phyloP scores from a whole-genome alignment of 2,888 invertebrate genomes.

The Exocentrus adspersus region DNA sequence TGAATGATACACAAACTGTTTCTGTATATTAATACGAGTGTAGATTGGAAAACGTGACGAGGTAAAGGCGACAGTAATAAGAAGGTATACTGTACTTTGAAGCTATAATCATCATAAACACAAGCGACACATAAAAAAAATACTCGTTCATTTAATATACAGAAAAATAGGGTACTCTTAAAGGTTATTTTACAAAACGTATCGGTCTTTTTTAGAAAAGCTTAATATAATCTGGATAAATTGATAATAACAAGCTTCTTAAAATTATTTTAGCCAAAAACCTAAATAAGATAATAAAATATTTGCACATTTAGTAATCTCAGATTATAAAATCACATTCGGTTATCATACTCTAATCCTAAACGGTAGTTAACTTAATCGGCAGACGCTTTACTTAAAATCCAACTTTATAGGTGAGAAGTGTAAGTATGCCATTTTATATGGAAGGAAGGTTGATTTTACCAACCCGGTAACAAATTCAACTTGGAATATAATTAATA shows the following conservation, averaged over 20 bases:
- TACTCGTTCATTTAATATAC: slow-evolving; percentile 33
- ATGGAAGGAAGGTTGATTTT: slow-evolving; percentile 28
- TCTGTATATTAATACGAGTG: no score
- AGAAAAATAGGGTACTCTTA: slow-evolving; percentile 31
- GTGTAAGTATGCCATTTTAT: slow-evolving; percentile 30
- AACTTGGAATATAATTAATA: no score
- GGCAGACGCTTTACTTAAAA: slow-evolving; percentile 31
- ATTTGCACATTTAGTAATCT: slow-evolving; percentile 54
- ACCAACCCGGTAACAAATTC: slow-evolving; percentile 6
- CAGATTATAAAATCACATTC: slow-evolving; percentile 54
- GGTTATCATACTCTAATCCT: slow-evolving; percentile 36
- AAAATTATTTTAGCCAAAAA: slow-evolving; percentile 44
- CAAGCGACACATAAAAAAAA: slow-evolving; percentile 45
- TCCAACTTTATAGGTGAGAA: no score
- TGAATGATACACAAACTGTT: no score
- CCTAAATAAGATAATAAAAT: slow-evolving; percentile 46
- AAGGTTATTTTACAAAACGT: slow-evolving; percentile 32
- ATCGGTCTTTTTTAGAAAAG: slow-evolving; percentile 28
- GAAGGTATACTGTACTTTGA: slow-evolving; percentile 39
- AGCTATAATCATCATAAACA: slow-evolving; percentile 44
- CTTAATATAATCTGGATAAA: slow-evolving; percentile 27
- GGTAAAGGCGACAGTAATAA: not conserved
- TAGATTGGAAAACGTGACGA: no score
- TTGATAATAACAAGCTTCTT: slow-evolving; percentile 43
- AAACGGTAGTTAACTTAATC: slow-evolving; percentile 34